Base-by-base conservation (phyloP, 2,888 invertebrate species). In the Boloria selene region DNA sequence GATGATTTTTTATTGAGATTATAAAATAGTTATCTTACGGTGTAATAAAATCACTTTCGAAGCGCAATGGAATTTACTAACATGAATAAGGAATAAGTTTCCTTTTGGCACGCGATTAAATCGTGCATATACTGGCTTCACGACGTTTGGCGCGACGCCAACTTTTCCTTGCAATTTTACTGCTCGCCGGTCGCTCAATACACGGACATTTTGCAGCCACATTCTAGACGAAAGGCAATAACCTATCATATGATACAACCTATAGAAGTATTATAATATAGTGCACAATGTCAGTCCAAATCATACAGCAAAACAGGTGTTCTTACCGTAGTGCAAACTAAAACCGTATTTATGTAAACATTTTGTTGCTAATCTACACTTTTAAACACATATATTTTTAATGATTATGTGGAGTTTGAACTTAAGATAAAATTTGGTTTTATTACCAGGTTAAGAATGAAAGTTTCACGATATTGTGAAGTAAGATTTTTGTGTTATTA, bases 161-260 rank as follows among this genome's bases (percentile, higher is more conserved):
- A 85, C 80, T 85, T 88, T 86, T 85, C 84, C 84, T 80, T 86
- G 86, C 86, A 83, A 81, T 85, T 85, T 86, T 83, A 85, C 84
- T 79, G 81, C 76, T 75, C 70, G 74, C 73, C 77, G 77, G 79
- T 3, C 22, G 22, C 78, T 84, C 81, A 79, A 85, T 83, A 82
- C 81, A 74, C 75, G 77, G 81, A 83, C 80, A 80, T 83, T 87
- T 85, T 80, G 82, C 84, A 84, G 84, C 78, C 79, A 76, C 76
- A 79, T 82, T 80, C 83, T 86, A 81, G 80, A 83, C 82, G 79
- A 79, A 86, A 81, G 84, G 87, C 83, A 87, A 87, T 88, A 88
- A 88, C 84, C 85, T 88, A 85, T 83, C 80, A 79, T 79, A 80
- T 81, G 81, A 78, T 80, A 22, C 71, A 74, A 65, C 68, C 69